Conservation (phyloP, 1,140 invertebrate genomes). For the Caenorhabditis briggsae region DNA sequence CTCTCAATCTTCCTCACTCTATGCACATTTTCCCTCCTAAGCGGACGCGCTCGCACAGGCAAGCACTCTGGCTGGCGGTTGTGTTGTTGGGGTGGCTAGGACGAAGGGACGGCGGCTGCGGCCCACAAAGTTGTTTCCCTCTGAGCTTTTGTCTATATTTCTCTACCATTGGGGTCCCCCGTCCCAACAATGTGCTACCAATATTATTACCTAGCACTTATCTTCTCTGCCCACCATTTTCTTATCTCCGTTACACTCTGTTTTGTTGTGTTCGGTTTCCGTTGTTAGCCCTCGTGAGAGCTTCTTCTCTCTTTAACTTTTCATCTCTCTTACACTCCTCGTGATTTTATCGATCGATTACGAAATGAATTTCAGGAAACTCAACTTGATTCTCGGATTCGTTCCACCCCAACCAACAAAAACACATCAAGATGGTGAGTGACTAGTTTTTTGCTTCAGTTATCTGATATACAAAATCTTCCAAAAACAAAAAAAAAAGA, state of each 20-base stretch:
- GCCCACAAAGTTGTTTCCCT: background rate
- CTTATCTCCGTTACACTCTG: conserved; percentile 45
- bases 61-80: conserved; percentile 36
- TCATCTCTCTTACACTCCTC: background rate
- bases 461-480: background rate
- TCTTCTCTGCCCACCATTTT: background rate
- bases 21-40: background rate
- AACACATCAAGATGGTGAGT: conserved; percentile 47
- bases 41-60: conserved; percentile 46
- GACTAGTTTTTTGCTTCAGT: background rate
- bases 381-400: conserved; percentile 47
- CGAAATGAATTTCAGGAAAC: conserved; percentile 20
- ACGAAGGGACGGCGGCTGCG: conserved; percentile 23
- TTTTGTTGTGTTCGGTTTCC: conserved; percentile 2
- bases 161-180: conserved; percentile 6
- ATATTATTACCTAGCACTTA: conserved; percentile 21
- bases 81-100: conserved; percentile 1
- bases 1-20: background rate
- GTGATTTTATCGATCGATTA: conserved; percentile 35
- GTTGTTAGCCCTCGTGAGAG: background rate
- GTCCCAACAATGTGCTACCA: conserved; percentile 17
- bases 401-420: background rate
- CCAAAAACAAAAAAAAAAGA: background rate
- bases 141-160: conserved; percentile 1
- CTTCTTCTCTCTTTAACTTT: background rate